A percentile compares a stretch with the other conserved stretches of the same genome.
These are phyloP conservation scores for Carassius carassius DNA, from an alignment of 2,113 vertebrate genomes.

Conservation along the genomic window DNA sequence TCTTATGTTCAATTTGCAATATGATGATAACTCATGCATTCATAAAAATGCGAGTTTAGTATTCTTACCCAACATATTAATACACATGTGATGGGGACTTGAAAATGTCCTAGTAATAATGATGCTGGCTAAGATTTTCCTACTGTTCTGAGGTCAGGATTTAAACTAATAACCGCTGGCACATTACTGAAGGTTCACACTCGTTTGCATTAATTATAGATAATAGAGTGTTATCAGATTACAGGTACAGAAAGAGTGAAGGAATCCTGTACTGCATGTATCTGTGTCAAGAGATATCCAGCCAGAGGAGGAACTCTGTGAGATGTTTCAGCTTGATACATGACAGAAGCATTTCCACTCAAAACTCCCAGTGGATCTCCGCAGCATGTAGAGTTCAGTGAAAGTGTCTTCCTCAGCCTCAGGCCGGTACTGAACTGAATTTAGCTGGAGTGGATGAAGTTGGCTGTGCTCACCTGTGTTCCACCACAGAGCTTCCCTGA, in stretches of 20 bases:
- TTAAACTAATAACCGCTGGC: background rate
- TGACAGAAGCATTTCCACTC: conserved; percentile 52
- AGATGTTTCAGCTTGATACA: background rate
- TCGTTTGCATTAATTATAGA: background rate
- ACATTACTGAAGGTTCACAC: background rate
- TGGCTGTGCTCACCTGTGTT: background rate
- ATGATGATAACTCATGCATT: too few relatives aligned
- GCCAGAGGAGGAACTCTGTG: background rate
- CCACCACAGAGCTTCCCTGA: background rate
- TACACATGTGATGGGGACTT: background rate
- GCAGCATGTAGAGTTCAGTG: conserved; percentile 43
- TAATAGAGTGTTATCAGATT: background rate
- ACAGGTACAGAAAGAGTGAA: background rate
- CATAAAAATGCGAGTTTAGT: background rate
- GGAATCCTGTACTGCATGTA: background rate
- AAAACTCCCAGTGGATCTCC: conserved; percentile 54
- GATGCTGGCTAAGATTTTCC: background rate
- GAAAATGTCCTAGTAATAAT: background rate
- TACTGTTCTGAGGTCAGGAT: background rate
- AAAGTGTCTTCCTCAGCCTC: conserved; percentile 33
- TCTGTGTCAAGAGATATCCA: background rate
- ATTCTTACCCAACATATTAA: background rate
- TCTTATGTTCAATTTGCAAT: too few relatives aligned
- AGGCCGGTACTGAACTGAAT: conserved; percentile 35
- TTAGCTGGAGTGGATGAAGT: conserved; percentile 18